Base-by-base conservation (phyloP, 1,140 invertebrate species). In the Aricia agestis region DNA sequence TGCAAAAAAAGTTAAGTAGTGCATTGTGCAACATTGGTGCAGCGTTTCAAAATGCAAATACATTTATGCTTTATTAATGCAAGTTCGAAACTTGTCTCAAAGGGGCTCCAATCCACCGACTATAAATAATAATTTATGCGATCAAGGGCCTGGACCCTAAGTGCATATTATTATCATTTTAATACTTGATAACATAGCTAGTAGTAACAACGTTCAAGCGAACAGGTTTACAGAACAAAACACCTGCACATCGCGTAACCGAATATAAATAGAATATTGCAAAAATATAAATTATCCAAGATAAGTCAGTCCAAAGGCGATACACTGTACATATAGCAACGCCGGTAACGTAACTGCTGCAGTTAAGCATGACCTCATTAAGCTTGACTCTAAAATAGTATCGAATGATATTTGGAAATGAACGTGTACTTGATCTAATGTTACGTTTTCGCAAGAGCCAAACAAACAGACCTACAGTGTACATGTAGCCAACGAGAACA, bases 111-210 rank as follows among this genome's bases (percentile, higher is more conserved):
- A 65, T 72, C 52, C 52, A 68, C 25, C 18, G 65, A 72, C 71
- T 76, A 78, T 78, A 78, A 76, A 25, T 25, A 78, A 78, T 78
- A 76, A 76, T 78, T 74, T 76, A 76, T 78, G 69, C 74, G 69
- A 66, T 71, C 74, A 71, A 70, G 73, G 66, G 17, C 59, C 59
- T 19, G 59, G 59, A 63, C 18, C 59, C 19, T 17, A 25, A 45
- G 17, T 63, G 18, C 58, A 59, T 19, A 25, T 25, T 61, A 61
- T 61, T 63, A 63, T 19, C 59, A 63, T 63, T 63, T 31, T 1
- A 59, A 59, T 59, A 59, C 58, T 17, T 17, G 18, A 59, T 59
- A 59, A 36, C 36, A 15, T 52, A 52, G 13, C 10, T 1, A 13
- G 45, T 52, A 52, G 9, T 52, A 13, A 52, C 45, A 52, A 52